Conservation (phyloP, 2,888 invertebrate species). For the Drosophila vallismaia region DNA sequence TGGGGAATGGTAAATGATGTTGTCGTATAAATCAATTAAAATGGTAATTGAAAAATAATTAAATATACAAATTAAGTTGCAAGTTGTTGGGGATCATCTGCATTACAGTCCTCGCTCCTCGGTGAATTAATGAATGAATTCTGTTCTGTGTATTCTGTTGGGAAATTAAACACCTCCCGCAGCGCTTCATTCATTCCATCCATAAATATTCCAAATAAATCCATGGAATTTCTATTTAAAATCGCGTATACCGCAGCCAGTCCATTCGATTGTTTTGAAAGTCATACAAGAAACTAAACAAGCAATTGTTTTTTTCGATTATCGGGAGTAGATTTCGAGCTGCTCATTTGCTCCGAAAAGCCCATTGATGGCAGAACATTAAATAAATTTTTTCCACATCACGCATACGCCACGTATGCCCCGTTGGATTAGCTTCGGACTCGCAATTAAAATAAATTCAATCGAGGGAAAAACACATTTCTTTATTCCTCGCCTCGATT, state of each 20-base stretch:
- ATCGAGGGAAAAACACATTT: constrained; percentile 19
- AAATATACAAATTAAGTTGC: constrained; percentile 61
- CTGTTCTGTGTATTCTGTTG: constrained; percentile 2
- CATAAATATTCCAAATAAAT: constrained; percentile 27
- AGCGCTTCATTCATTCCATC: constrained; percentile 13
- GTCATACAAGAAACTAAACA: constrained; percentile 18
- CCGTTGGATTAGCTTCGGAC: constrained; percentile 13
- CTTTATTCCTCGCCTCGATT: constrained; percentile 2
- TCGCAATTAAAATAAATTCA: constrained; percentile 44
- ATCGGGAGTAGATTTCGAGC: background rate
- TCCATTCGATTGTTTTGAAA: constrained; percentile 28
- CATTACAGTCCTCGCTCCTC: constrained; percentile 21
- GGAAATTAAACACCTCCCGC: background rate
- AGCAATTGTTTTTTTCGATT: constrained; percentile 18
- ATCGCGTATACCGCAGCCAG: constrained; percentile 12
- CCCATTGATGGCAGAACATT: constrained; percentile 8
- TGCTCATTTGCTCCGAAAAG: background rate
- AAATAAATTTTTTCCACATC: constrained; percentile 16
- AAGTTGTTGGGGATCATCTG: constrained; percentile 28
- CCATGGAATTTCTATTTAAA: constrained; percentile 21
- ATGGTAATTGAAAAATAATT: constrained; percentile 65
- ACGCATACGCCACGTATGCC: constrained; percentile 44
- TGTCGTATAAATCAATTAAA: constrained; percentile 73
- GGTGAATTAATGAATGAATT: constrained; percentile 30
- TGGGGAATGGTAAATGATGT: constrained; percentile 56